phyloP scores from a whole-genome alignment of 2,888 invertebrate species.

The Pandemis heparana region DNA sequence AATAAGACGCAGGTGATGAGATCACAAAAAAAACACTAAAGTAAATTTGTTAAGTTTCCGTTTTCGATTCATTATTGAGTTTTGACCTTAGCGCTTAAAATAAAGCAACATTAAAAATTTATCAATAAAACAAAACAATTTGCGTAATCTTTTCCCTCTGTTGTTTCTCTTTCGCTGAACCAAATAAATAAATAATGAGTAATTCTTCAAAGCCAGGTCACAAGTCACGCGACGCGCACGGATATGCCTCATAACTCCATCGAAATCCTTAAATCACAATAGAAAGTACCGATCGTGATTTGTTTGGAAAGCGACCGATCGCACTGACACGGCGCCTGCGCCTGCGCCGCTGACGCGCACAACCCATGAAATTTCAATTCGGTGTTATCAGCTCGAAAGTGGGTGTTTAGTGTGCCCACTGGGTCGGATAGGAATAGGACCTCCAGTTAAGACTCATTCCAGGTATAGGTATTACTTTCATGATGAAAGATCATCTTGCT shows the following conservation, averaged over 20 bases:
- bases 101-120: no score
- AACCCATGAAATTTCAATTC: slow-evolving; percentile 41
- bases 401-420: slow-evolving; percentile 35
- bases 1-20: no score
- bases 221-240: not conserved
- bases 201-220: not conserved
- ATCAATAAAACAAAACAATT: no score
- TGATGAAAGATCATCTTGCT: no score
- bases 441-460: slow-evolving; percentile 4
- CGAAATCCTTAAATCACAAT: slow-evolving; percentile 35
- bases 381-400: slow-evolving; percentile 26
- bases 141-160: no score
- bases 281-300: slow-evolving; percentile 39
- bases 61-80: no score
- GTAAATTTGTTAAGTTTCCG: no score
- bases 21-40: no score
- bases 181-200: no score
- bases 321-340: slow-evolving; percentile 19
- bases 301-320: slow-evolving; percentile 37
- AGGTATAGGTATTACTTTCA: no score
- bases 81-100: no score
- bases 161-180: no score
- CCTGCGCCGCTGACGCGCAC: slow-evolving; percentile 28
- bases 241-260: slow-evolving; percentile 20
- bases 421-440: slow-evolving; percentile 16